Evolutionary conservation across 1,140 invertebrate species (phyloP).

Genomic region (Antheraea mylitta): DNA sequence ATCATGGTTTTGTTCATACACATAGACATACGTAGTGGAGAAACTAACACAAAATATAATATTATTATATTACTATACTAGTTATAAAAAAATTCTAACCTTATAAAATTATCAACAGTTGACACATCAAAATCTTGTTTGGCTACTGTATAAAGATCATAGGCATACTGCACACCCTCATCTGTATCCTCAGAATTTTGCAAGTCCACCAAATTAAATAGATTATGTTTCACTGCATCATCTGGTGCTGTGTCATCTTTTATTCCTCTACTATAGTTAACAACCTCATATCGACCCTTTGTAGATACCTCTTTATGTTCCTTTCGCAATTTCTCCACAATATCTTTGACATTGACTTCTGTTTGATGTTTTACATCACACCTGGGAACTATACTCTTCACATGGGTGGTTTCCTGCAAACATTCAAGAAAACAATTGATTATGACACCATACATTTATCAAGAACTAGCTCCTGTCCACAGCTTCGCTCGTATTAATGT

Average conservation of each 20-base stretch:
- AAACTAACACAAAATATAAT: too few relatives aligned
- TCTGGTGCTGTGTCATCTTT: constrained; percentile 38
- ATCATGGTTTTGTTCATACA: too few relatives aligned
- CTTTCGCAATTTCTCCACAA: constrained; percentile 70
- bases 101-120: constrained; percentile 76
- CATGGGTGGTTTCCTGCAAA: constrained; percentile 48
- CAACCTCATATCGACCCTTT: constrained; percentile 74
- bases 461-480: too few relatives aligned
- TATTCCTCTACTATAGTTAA: constrained; percentile 72
- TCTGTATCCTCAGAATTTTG: constrained; percentile 41
- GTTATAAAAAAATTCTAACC: too few relatives aligned
- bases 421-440: neutral
- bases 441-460: neutral
- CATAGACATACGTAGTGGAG: too few relatives aligned
- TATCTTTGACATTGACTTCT: constrained; percentile 54
- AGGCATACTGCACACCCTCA: constrained; percentile 69
- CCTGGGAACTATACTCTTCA: constrained; percentile 50
- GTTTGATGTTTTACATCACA: constrained; percentile 40
- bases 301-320: constrained; percentile 61
- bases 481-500: too few relatives aligned
- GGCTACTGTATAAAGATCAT: constrained; percentile 78
- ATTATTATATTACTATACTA: too few relatives aligned
- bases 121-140: constrained; percentile 77
- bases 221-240: constrained; percentile 30
- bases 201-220: constrained; percentile 65